Conservation (phyloP, 2,888 invertebrate genomes). For the Epirrhoe tristata region DNA sequence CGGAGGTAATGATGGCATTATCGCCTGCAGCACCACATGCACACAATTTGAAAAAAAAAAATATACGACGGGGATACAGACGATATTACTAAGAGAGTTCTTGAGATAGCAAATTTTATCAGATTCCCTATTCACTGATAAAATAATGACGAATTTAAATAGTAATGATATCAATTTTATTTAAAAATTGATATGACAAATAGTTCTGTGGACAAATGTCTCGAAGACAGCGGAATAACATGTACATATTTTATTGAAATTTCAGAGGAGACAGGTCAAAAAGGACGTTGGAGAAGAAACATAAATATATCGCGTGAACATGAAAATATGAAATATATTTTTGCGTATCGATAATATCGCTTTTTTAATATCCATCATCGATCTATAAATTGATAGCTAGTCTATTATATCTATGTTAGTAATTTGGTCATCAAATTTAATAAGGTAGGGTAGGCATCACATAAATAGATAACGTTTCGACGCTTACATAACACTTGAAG, state of each 20-base stretch:
- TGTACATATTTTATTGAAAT: too few species aligned
- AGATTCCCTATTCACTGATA: not conserved
- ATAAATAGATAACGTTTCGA: not conserved
- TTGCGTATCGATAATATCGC: too few species aligned
- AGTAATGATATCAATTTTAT: not conserved
- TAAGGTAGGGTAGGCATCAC: not conserved
- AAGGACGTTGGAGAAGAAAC: too few species aligned
- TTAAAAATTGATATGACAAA: slow-evolving; percentile 12
- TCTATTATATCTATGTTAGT: too few species aligned
- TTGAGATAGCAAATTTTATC: slow-evolving; percentile 6
- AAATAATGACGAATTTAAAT: slow-evolving; percentile 3
- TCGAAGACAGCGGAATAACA: not conserved
- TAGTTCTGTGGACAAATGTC: too few species aligned
- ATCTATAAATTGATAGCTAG: not conserved
- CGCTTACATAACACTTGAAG: not conserved
- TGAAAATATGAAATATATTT: too few species aligned
- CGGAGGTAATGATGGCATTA: slow-evolving; percentile 8
- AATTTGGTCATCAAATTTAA: not conserved
- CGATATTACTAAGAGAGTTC: not conserved
- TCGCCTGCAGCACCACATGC: not conserved
- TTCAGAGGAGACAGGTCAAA: too few species aligned
- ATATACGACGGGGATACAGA: not conserved
- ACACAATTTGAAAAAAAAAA: not conserved
- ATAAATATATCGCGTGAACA: too few species aligned
- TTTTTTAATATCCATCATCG: too few species aligned